Evolutionary conservation across 2,888 invertebrate genomes (phyloP).

Genomic region (Gerris lacustris): DNA sequence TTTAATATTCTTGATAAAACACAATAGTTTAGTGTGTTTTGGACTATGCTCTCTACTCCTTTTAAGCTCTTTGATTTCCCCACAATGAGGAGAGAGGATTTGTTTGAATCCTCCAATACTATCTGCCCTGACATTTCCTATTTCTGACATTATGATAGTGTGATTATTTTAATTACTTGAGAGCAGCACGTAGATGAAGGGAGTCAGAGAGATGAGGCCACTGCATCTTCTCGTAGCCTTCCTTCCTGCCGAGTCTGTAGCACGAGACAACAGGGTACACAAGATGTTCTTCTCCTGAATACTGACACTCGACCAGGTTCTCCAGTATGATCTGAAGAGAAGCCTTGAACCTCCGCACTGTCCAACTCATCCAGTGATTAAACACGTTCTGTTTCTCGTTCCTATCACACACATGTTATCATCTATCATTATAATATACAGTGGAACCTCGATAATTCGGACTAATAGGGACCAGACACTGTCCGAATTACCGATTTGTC

Average conservation of each 20-base stretch:
- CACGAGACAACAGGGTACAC: conserved; percentile 29
- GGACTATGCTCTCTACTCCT: too few species aligned
- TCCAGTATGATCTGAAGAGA: conserved; percentile 21
- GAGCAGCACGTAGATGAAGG: conserved; percentile 14
- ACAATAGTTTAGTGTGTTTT: too few species aligned
- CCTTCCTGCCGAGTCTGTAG: conserved; percentile 36
- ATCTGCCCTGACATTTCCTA: too few species aligned
- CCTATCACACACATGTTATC: conserved; percentile 24
- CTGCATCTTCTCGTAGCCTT: conserved; percentile 38
- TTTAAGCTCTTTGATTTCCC: too few species aligned
- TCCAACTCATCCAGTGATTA: conserved; percentile 43
- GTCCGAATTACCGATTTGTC: too few species aligned
- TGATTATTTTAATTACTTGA: conserved; percentile 10
- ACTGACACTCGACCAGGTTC: neutral
- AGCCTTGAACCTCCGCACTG: conserved; percentile 39
- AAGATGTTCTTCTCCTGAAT: conserved; percentile 11
- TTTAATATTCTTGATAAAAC: too few species aligned
- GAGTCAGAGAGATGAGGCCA: conserved; percentile 24
- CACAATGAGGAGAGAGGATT: too few species aligned
- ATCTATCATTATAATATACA: too few species aligned
- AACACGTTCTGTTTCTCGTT: conserved; percentile 39
- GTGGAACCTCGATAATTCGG: too few species aligned
- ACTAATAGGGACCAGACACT: too few species aligned
- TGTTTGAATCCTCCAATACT: too few species aligned
- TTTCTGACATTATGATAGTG: too few species aligned